A percentile compares a stretch with the other conserved stretches of the same genome.
phyloP scores from a whole-genome alignment of 2,113 vertebrate genomes.

The Nerophis lumbriciformis region DNA sequence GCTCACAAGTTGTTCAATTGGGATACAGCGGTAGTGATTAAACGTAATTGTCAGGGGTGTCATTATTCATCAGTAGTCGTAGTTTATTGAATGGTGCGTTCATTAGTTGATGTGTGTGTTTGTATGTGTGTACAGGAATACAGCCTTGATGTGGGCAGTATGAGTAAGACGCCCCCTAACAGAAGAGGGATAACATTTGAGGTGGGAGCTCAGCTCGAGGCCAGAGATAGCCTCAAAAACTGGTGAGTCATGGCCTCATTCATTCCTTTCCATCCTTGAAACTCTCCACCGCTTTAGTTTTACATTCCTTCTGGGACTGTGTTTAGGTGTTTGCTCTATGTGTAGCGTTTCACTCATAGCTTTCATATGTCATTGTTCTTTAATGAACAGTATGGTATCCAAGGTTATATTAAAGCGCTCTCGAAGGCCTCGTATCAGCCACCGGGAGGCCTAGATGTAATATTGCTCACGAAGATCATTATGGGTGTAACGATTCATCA shows the following conservation, averaged over 20 bases:
- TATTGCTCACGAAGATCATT: too few species aligned
- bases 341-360: too few species aligned
- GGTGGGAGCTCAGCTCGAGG: constrained; percentile 97
- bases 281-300: constrained; percentile 22
- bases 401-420: too few species aligned
- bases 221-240: constrained; percentile 97
- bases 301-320: constrained; percentile 6
- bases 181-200: constrained; percentile 98
- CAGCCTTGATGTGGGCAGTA: constrained; percentile 76
- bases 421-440: too few species aligned
- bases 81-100: constrained; percentile 16
- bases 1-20: constrained; percentile 22
- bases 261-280: constrained; percentile 36
- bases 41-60: not conserved
- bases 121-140: constrained; percentile 50
- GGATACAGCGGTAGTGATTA: constrained; percentile 17
- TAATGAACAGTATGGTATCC: too few species aligned
- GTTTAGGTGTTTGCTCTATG: not conserved
- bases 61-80: constrained; percentile 6
- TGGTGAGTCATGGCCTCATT: constrained; percentile 79
- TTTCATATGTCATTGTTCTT: too few species aligned
- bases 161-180: constrained; percentile 98
- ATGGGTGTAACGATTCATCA: too few species aligned
- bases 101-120: constrained; percentile 27
- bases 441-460: too few species aligned